Evolutionary conservation across 2,888 invertebrate species (phyloP).

Genomic region (Sarcophaga rosellei): DNA sequence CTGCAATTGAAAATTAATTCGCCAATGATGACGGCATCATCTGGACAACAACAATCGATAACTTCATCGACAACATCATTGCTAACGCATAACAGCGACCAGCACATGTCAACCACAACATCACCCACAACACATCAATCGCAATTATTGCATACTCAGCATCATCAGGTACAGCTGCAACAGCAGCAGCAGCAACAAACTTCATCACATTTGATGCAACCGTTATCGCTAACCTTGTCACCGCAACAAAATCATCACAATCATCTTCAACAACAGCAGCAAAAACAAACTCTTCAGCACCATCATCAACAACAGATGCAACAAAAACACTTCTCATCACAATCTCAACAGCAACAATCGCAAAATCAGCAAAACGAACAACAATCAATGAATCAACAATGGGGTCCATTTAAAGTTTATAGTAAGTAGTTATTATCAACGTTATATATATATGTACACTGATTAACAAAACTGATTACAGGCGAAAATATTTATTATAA

Average conservation of each 20-base stretch:
- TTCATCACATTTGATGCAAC: conserved; percentile 72
- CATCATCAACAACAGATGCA: conserved; percentile 70
- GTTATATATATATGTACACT: neutral
- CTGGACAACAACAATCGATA: conserved; percentile 64
- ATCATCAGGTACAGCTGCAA: conserved; percentile 66
- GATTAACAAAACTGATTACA: too few relatives aligned
- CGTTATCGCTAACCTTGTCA: conserved; percentile 77
- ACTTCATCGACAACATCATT: conserved; percentile 62
- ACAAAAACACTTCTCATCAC: conserved; percentile 70
- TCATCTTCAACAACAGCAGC: conserved; percentile 71
- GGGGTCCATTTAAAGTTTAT: conserved; percentile 81
- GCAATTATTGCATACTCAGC: conserved; percentile 59
- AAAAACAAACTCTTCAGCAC: conserved; percentile 71
- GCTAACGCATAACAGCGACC: conserved; percentile 59
- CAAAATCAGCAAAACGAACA: conserved; percentile 75
- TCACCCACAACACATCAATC: conserved; percentile 55
- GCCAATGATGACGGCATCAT: conserved; percentile 68
- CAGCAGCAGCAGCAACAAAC: conserved; percentile 69
- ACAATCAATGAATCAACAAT: conserved; percentile 77
- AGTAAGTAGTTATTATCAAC: conserved; percentile 76
- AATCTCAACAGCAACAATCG: conserved; percentile 71
- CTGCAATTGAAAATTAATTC: conserved; percentile 77
- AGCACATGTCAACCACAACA: conserved; percentile 56
- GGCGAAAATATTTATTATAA: too few relatives aligned
- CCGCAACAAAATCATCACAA: conserved; percentile 76